Evolutionary conservation across 2,797 vertebrate species (phyloP), one percentile per base, ranked within the genome.

Genomic region (Acanthornis magna): DNA sequence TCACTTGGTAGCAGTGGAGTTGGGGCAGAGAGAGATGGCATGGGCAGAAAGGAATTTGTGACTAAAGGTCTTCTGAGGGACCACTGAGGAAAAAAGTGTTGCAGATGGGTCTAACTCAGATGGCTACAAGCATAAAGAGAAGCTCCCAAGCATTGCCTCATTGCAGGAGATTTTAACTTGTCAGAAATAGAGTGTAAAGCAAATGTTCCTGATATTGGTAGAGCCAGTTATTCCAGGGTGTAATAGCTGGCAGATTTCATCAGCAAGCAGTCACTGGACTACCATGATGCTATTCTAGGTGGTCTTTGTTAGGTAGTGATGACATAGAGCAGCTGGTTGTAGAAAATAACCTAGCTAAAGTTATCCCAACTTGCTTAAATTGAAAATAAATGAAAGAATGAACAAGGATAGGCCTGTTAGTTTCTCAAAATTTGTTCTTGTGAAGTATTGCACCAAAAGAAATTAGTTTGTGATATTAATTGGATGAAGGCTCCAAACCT

Each of bases 291-390:
- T 96, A 96, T 96, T 96, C 88, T 95, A 95, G 90, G 57, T 85
- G 79, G 40, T 73, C 90, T 95, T 91, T 93, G 85, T 94, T 96
- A 96, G 90, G 86, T 95, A 94, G 93, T 80, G 88, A 96, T 95
- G 88, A 71, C 77, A 96, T 63, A 95, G 80, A 93, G 74, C 96
- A 96, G 95, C 95, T 96, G 96, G 67, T 43, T 92, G 93, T 89
- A 94, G 86, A 96, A 96, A 96, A 96, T 96, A 96, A 85, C 92
- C 23, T 50, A 50, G 63, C 95, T 92, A 95, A 96, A 96, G 90
- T 95, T 96, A 93, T 91, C 77, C 17, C 71, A 60, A 55, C 71
- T 87, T 94, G 25, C 79, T 86, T 76, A 76, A 92, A 76, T 50
- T 88, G 67, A 93, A 93, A 85, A 53, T 30, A 81, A 90, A 48